Evolutionary conservation across 2,113 vertebrate species (phyloP), one percentile per base, ranked within the genome.

Genomic region (Maccullochella peelii): DNA sequence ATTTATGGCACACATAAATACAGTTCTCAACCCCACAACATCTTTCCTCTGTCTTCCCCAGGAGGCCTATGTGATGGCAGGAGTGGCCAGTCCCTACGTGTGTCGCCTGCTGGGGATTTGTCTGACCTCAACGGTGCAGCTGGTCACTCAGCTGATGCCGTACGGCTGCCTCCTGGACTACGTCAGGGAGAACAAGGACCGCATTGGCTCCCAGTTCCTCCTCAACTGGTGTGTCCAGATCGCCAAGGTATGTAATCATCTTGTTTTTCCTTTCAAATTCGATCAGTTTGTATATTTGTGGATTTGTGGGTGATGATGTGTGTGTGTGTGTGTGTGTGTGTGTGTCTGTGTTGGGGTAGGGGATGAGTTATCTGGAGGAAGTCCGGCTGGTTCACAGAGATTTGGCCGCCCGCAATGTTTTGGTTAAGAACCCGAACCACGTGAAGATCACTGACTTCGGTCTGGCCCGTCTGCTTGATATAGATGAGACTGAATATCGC

Each of bases 161-260:
- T 99, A 98, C 0, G 98, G 98, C 89, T 99, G 98, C 93, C 97
- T 99, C 16, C 94, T 99, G 21, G 98, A 99, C 89, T 98, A 99
- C 0, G 97, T 98, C 57, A 90, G 97, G 21, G 98, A 99, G 90
- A 98, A 99, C 94, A 97, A 97, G 21, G 98, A 98, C 80, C 95
- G 84, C 89, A 97, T 99, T 30, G 95, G 97, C 79, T 99, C 98
- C 54, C 98, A 98, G 94, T 97, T 96, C 86, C 96, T 99, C 77
- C 97, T 99, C 78, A 99, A 98, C 95, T 99, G 98, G 98, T 99
- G 98, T 95, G 97, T 99, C 94, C 98, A 99, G 95, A 99, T 99
- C 0, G 98, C 98, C 55, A 99, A 99, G 97, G 98, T 99, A 86
- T 36, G 30, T 36, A 20, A 30, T 74, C 3, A 44, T 68, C 72